Evolutionary conservation across 2,113 vertebrate genomes (phyloP), one percentile per base, ranked within the genome.

Genomic region (Albula glossodonta): DNA sequence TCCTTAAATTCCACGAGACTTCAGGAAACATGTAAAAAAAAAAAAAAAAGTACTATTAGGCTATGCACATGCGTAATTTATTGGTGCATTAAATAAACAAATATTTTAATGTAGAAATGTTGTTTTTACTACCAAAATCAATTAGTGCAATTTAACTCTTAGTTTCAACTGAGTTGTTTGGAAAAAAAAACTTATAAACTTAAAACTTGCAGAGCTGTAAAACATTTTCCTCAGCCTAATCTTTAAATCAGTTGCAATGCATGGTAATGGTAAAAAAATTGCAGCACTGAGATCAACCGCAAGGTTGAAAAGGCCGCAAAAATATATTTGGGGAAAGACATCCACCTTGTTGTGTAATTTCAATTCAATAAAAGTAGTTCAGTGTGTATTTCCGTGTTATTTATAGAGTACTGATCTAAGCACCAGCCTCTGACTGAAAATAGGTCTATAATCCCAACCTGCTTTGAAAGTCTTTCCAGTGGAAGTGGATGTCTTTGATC

Each of bases 381-480:
- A 86, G 60, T 60, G 81, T 31, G 81, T 87, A 77, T 85, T 74
- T 70, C n/a, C 25, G 51, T 17, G 60, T 53, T 89, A 85, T 86
- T 83, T 86, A 87, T 82, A 87, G 86, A 84, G 31, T 41, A 50
- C 17, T 80, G 79, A 51, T 50, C 79, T 51, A 22, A 50, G 79
- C 41, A 17, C 31, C 84, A 19, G 31, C 3, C 51, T 86, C 83
- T 86, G 70, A 86, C 87, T 90, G 93, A 88, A 92, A 90, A 91
- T 22, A 63, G 78, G 48, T 17, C 82, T 52, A 22, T 93, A 94
- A 94, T 93, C 93, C 81, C 80, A 15, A 22, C 77, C 78, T 19
- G 85, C 81, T 85, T 66, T 41, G 48, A 51, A 51, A 89, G 56
- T 13, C n/a, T 80, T 63, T 85, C 31, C 87, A 41, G 15, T n/a